Conservation (phyloP, 2,113 vertebrate species). For the Eretmochelys imbricata region DNA sequence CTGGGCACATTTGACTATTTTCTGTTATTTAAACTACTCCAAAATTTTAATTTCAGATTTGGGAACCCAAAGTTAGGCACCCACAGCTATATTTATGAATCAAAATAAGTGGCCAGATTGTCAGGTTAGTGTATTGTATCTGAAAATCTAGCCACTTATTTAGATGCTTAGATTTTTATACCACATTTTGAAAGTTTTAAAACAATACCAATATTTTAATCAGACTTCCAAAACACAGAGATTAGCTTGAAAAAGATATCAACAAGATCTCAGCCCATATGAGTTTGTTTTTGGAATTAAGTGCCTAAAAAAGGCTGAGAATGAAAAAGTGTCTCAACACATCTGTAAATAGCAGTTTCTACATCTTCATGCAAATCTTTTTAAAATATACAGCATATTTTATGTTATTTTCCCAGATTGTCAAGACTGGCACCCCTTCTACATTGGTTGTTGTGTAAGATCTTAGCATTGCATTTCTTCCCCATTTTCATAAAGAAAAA, state of each 20-base stretch:
- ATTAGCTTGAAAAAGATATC: neutral
- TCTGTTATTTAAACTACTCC: neutral
- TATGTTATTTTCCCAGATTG: neutral
- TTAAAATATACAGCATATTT: neutral
- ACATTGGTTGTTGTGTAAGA: neutral
- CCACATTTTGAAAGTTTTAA: neutral
- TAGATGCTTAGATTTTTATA: neutral
- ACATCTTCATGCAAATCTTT: rapidly evolving
- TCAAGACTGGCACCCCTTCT: neutral
- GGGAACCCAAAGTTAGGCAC: neutral
- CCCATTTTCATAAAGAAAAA: neutral
- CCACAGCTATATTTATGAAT: neutral
- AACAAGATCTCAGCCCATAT: neutral
- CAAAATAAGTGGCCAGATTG: neutral
- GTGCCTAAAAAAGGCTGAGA: neutral
- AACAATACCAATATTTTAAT: neutral
- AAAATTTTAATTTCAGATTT: neutral
- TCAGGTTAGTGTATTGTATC: neutral
- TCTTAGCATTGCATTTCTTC: neutral
- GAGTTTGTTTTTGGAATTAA: neutral
- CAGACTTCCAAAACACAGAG: neutral
- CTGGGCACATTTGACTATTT: neutral
- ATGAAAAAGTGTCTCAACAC: rapidly evolving
- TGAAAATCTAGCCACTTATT: neutral
- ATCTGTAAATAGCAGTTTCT: neutral